Conservation (phyloP, 2,113 vertebrate genomes). For the Cairina moschata region DNA sequence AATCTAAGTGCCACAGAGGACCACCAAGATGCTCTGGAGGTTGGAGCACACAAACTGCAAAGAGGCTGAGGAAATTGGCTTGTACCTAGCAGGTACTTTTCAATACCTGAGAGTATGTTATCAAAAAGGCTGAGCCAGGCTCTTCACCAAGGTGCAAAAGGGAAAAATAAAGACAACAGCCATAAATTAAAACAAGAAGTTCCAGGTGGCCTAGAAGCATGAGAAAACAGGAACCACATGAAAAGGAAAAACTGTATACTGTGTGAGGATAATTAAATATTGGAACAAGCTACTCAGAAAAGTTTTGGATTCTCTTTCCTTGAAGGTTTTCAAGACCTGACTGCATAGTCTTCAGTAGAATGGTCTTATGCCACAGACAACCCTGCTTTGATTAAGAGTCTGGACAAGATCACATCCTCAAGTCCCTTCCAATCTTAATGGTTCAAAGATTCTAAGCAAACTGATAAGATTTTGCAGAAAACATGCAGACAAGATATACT, state of each 20-base stretch:
- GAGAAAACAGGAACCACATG: background rate
- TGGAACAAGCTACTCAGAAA: background rate
- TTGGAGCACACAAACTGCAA: background rate
- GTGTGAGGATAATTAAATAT: background rate
- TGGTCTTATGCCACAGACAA: background rate
- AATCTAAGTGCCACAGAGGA: background rate
- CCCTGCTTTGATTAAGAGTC: background rate
- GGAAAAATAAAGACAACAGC: background rate
- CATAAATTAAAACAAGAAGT: background rate
- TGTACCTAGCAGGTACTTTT: background rate
- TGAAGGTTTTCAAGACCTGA: background rate
- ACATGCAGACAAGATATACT: background rate
- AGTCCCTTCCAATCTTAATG: background rate
- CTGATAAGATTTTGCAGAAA: slow-evolving; percentile 19
- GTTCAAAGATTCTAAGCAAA: background rate
- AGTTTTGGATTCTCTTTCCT: background rate
- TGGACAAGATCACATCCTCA: background rate
- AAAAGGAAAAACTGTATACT: background rate
- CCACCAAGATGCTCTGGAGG: background rate
- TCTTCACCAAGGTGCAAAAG: background rate
- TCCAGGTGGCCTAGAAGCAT: background rate
- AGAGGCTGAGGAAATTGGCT: background rate
- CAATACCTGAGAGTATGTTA: background rate
- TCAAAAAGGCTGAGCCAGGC: background rate
- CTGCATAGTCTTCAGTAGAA: background rate